Conservation (phyloP, 35 echinoderm and acorn worm species). For the Chiridota heheva region DNA sequence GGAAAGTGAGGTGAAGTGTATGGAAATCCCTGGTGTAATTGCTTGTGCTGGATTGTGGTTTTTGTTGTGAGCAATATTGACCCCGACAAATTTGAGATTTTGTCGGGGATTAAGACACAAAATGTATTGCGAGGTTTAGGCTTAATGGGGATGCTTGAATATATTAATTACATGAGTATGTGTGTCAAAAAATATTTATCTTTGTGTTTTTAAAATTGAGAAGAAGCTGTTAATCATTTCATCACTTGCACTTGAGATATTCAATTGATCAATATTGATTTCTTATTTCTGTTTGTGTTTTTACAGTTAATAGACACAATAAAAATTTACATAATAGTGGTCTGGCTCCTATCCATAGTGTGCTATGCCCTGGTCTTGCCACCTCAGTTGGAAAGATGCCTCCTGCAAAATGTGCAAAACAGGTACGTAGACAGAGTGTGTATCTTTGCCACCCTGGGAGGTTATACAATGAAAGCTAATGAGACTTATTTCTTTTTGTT, state of each 20-base stretch:
- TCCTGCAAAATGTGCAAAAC: conserved; percentile 83
- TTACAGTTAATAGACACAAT: conserved; percentile 90
- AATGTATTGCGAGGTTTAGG: too few species aligned
- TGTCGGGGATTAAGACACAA: too few species aligned
- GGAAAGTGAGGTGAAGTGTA: too few species aligned
- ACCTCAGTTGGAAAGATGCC: conserved; percentile 84
- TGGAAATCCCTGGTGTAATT: too few species aligned
- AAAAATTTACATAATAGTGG: conserved; percentile 56
- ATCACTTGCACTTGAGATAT: not conserved
- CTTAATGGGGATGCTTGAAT: too few species aligned
- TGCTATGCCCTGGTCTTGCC: conserved; percentile 92
- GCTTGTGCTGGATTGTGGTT: too few species aligned
- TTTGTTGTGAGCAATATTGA: too few species aligned
- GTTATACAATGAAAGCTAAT: not conserved
- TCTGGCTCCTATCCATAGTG: conserved; percentile 77
- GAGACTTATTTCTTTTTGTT: not conserved
- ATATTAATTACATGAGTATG: too few species aligned
- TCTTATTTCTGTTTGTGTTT: conserved; percentile 1
- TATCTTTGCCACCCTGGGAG: not conserved
- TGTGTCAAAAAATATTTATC: too few species aligned
- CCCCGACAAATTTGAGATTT: too few species aligned
- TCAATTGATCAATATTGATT: too few species aligned
- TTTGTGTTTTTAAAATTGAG: not conserved
- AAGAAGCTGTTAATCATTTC: not conserved
- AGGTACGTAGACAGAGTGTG: conserved; percentile 45